Evolutionary conservation across 2,888 invertebrate genomes (phyloP).

Genomic region (Cerceris ruficornis): DNA sequence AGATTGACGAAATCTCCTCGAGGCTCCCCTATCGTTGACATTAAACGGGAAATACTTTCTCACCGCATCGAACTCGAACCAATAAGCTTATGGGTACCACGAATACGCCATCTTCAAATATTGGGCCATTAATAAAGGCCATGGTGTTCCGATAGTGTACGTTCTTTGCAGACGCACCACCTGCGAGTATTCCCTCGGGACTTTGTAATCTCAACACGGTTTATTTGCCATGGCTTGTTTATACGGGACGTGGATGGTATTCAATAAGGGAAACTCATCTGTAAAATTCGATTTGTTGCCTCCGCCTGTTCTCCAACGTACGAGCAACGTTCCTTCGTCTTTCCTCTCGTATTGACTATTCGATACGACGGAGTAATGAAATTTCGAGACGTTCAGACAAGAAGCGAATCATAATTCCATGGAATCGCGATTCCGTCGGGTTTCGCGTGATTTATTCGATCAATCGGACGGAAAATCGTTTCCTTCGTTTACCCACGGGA

Average conservation of each 20-base stretch:
- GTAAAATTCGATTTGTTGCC: constrained; percentile 79
- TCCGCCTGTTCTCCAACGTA: constrained; percentile 32
- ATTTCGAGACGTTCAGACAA: neutral
- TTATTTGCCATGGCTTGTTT: constrained; percentile 77
- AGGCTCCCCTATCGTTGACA: constrained; percentile 12
- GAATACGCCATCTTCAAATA: constrained; percentile 80
- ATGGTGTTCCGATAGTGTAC: constrained; percentile 76
- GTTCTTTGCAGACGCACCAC: constrained; percentile 69
- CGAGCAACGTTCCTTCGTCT: constrained; percentile 12
- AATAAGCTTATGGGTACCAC: constrained; percentile 73
- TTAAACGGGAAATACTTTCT: constrained; percentile 6
- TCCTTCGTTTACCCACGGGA: neutral
- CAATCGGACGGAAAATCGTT: constrained; percentile 1
- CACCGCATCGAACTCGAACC: constrained; percentile 51
- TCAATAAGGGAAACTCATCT: constrained; percentile 81
- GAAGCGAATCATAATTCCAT: neutral
- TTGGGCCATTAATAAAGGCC: constrained; percentile 81
- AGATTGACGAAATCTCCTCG: neutral
- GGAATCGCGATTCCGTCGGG: neutral
- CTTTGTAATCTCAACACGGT: constrained; percentile 79
- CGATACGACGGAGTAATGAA: neutral
- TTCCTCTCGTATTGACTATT: constrained; percentile 38
- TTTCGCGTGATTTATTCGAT: neutral
- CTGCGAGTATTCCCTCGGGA: constrained; percentile 78
- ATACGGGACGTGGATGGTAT: constrained; percentile 70